Conservation (phyloP, 2,113 vertebrate genomes). For the Leptosomus discolor region DNA sequence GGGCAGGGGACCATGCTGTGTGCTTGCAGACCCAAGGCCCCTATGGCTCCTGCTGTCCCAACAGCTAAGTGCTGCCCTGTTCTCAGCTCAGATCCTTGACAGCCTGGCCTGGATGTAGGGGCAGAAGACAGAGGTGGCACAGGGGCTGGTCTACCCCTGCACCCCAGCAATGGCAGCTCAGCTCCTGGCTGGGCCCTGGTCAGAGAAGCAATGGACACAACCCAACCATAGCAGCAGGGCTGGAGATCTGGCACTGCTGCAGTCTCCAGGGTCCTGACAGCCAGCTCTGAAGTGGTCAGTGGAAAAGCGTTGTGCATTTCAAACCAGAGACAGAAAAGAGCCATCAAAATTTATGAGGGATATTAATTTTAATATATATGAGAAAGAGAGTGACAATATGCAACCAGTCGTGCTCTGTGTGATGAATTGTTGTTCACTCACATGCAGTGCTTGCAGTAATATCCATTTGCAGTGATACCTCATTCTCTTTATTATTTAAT, state of each 20-base stretch:
- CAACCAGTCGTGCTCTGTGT: background rate
- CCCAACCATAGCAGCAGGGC: accelerated
- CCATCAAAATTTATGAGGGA: slow-evolving; percentile 15
- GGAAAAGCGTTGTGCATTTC: background rate
- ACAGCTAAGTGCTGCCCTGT: background rate
- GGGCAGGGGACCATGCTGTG: accelerated
- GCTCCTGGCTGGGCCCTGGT: too few relatives aligned
- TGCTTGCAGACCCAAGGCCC: background rate
- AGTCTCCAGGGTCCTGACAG: accelerated
- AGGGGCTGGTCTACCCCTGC: accelerated
- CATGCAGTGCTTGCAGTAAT: background rate
- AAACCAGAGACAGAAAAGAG: background rate
- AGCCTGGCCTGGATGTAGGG: accelerated
- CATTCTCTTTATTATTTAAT: slow-evolving; percentile 25
- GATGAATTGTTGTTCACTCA: background rate
- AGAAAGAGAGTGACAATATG: background rate
- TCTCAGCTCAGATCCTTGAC: background rate
- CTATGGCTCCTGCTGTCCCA: accelerated
- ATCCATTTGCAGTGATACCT: background rate
- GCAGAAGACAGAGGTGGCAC: background rate
- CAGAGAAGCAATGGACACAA: background rate
- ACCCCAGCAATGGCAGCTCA: background rate
- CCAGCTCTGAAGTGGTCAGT: background rate
- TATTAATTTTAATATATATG: slow-evolving; percentile 40
- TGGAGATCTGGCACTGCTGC: accelerated